Evolutionary conservation across 1,140 invertebrate species (phyloP).

Genomic region (Cardiocondyla obscurior): DNA sequence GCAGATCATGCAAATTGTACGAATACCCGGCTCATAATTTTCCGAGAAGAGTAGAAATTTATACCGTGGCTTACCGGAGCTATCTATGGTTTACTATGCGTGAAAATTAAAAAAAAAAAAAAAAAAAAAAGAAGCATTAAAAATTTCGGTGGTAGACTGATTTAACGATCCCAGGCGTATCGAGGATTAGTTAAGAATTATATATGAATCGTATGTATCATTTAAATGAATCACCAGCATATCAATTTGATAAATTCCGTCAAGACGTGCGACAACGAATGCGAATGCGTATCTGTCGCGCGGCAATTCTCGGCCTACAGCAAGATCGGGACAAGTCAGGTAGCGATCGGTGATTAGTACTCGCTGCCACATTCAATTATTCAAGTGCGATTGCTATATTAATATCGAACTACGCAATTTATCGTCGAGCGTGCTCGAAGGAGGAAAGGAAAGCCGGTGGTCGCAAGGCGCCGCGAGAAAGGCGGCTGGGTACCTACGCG

Average conservation of each 20-base stretch:
- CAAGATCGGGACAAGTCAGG: neutral
- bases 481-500: constrained; percentile 31
- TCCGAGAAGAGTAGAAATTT: neutral
- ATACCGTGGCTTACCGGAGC: neutral
- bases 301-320: neutral
- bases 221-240: neutral
- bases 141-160: neutral
- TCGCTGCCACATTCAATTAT: neutral
- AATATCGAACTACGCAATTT: constrained; percentile 44
- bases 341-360: constrained; percentile 8
- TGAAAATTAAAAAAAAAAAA: neutral
- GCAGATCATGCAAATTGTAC: constrained; percentile 34
- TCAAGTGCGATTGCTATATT: constrained; percentile 13
- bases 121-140: neutral
- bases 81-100: too few species aligned
- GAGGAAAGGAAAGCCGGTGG: neutral
- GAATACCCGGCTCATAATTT: neutral
- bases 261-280: neutral
- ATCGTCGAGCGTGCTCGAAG: constrained; percentile 50
- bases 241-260: constrained; percentile 12
- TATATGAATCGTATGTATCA: neutral
- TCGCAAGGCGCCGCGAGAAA: constrained; percentile 12
- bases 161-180: neutral
- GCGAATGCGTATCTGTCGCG: neutral
- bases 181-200: neutral